These are phyloP conservation scores for Sphaeramia orbicularis DNA, from an alignment of 2,797 vertebrate species.

Conservation along the genomic window DNA sequence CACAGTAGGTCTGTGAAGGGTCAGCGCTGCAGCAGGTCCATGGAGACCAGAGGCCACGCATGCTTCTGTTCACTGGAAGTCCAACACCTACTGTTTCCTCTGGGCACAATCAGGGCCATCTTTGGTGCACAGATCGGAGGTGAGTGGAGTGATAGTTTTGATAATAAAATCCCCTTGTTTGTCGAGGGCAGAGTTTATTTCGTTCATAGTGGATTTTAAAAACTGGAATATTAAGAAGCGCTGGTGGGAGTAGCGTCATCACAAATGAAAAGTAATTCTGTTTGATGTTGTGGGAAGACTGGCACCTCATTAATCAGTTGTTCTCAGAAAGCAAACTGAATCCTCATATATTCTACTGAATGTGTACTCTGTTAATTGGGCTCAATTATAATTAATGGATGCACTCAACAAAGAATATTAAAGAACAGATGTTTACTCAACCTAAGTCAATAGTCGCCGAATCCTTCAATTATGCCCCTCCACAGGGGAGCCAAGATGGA, in stretches of 20 bases:
- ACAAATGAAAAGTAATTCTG: conserved; percentile 32
- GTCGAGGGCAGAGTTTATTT: too few relatives aligned
- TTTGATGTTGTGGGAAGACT: conserved; percentile 45
- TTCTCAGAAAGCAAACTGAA: too few relatives aligned
- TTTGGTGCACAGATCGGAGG: conserved; percentile 56
- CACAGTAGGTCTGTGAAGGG: conserved; percentile 59
- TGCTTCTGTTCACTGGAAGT: conserved; percentile 70
- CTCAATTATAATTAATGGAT: conserved; percentile 79
- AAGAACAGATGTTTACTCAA: conserved; percentile 83
- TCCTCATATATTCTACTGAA: conserved; percentile 54
- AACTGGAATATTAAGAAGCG: conserved; percentile 28
- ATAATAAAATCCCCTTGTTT: conserved; percentile 51
- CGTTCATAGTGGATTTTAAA: conserved; percentile 43
- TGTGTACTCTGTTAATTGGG: conserved; percentile 68
- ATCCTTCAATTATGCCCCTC: conserved; percentile 81
- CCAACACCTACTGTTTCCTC: conserved; percentile 51
- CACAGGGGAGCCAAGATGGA: conserved; percentile 70
- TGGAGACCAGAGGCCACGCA: conserved; percentile 60
- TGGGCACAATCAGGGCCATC: conserved; percentile 53
- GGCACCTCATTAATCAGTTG: conserved; percentile 55
- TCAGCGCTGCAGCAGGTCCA: conserved; percentile 52
- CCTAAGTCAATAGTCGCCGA: conserved; percentile 79
- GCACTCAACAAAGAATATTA: conserved; percentile 75
- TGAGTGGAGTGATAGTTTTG: conserved; percentile 63
- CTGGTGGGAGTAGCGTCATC: conserved; percentile 12